Base-by-base conservation (phyloP, 2,797 vertebrate genomes). In the Lagocephalus sceleratus region DNA sequence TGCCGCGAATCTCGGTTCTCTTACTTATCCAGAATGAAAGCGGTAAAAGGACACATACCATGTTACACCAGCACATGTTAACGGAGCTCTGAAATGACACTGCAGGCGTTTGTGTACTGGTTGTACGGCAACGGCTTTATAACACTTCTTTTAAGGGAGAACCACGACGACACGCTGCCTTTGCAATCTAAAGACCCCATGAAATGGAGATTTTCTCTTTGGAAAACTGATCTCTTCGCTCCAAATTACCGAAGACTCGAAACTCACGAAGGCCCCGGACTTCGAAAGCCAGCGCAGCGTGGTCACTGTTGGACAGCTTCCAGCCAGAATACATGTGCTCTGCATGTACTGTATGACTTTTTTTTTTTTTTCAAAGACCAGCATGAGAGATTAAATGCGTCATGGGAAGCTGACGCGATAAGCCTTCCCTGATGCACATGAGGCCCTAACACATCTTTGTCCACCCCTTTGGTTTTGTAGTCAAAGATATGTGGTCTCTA, bases 11-110 rank as follows among this genome's bases (percentile, higher is more conserved):
- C 45, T 54, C 54, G 72, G 49, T 49, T 61, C 42, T 63, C 22
- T 43, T 25, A 48, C 10, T 59, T 19, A 69, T 63, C 55, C 46
- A 70, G 40, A 63, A 35, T 52, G 15, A 57, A 17, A 58, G 16
- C 60, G 20, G 12, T n/a, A 58, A 53, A 23, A 20, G 42, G 17
- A 60, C 8, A 7, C 22, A 53, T 20, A 48, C 19, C 32, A 35
- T 5, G 32, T 35, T 35, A 49, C 42, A 52, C 47, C 16, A 21
- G n/a, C 20, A 48, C 38, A 15, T 29, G 38, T 54, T 38, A 44
- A 38, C 6, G 19, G 6, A 54, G 46, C 21, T 32, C 48, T 57
- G 32, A 35, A 25, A 52, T 49, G 43, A 38, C 25, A 23, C 10
- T 26, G 21, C 16, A 45, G 17, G 11, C 43, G 22, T 32, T 41